Evolutionary conservation across 1,140 invertebrate species (phyloP), one percentile per base, ranked within the genome.

Genomic region (Andrena cerasifolii): DNA sequence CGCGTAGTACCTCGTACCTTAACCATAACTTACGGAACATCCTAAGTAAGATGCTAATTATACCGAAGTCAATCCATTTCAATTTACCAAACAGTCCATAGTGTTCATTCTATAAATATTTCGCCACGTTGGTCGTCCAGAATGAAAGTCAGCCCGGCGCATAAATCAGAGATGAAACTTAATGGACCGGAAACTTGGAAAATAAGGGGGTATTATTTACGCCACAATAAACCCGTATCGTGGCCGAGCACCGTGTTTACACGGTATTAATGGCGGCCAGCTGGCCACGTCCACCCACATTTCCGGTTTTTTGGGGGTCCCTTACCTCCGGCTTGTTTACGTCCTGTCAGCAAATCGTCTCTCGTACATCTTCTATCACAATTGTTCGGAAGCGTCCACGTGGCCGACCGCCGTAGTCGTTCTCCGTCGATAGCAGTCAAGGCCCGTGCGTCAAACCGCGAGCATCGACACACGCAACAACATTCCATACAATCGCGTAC

Each of bases 241-340:
- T 6, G 53, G 36, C 43, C 68, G 68, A 45, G 26, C 12, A 58
- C 56, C 53, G 40, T 16, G 36, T 71, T 71, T 47, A 40, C 10
- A 47, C 33, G 26, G 53, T 31, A 70, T 16, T 51, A 70, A 31
- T 5, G 53, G 26, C 67, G 12, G 26, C 3, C 66, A 56, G 51
- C 54, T 51, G 63, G 45, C n/a, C 49, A 21, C 68, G 24, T 26
- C 53, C 26, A 58, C 28, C 68, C 47, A 49, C n/a, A 71, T 71
- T 71, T 59, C 68, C 68, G 36, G n/a, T 71, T 68, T 40, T 26
- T n/a, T n/a, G n/a, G 49, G 33, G 21, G 49, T 54, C 47, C n/a
- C 68, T 59, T 45, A 24, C 28, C 24, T n/a, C 21, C 8, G 24
- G 6, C 7, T 18, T 31, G 12, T 24, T 51, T 6, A 14, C 31